Evolutionary conservation across 2,888 invertebrate genomes (phyloP).

Genomic region (Netelia inedita): DNA sequence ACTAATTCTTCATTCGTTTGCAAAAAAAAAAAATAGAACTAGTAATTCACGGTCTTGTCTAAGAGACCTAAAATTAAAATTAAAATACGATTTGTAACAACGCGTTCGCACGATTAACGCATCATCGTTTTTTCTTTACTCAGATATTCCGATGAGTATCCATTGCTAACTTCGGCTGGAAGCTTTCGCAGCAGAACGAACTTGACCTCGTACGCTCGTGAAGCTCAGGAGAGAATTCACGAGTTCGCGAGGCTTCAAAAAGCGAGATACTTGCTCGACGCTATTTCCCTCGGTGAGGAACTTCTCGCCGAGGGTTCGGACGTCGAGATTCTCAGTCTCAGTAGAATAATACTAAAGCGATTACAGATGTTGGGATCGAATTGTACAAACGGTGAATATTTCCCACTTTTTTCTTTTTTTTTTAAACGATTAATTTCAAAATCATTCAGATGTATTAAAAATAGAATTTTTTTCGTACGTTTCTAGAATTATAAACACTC

Average conservation of each 20-base stretch:
- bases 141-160: slow-evolving; percentile 70
- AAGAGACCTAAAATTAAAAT: neutral
- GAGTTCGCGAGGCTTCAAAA: slow-evolving; percentile 79
- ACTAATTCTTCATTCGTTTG: too few species aligned
- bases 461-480: neutral
- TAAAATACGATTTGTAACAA: neutral
- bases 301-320: slow-evolving; percentile 89
- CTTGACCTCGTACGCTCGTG: slow-evolving; percentile 76
- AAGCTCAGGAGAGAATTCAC: slow-evolving; percentile 80
- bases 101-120: neutral
- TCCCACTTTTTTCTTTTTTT: neutral
- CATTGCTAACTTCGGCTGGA: slow-evolving; percentile 35
- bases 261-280: slow-evolving; percentile 80
- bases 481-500: neutral
- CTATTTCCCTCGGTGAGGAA: slow-evolving; percentile 83
- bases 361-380: slow-evolving; percentile 85
- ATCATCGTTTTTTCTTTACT: slow-evolving; percentile 23
- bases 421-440: slow-evolving; percentile 27
- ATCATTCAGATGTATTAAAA: neutral
- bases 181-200: slow-evolving; percentile 70
- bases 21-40: too few species aligned
- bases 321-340: slow-evolving; percentile 90
- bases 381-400: slow-evolving; percentile 42
- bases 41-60: too few species aligned
- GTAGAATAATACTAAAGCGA: slow-evolving; percentile 88